A percentile compares a stretch with the other conserved stretches of the same genome.
These are phyloP conservation scores for Turritopsis rubra DNA, from an alignment of 30 jellyfish, hydroid and myxozoan species.

Conservation along the genomic window DNA sequence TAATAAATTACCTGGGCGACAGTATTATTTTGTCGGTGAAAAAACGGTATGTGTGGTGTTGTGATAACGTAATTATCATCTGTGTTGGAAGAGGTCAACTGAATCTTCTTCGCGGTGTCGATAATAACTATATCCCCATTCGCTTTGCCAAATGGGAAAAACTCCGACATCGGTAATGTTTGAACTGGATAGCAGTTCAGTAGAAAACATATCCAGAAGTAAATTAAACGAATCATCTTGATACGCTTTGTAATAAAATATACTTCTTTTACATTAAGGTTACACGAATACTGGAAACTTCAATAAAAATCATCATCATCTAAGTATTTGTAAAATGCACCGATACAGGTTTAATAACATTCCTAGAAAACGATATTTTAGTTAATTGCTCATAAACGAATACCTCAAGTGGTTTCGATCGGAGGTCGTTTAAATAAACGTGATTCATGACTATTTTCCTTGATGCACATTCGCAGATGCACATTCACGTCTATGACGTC, in stretches of 20 bases:
- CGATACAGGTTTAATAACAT: too few relatives aligned
- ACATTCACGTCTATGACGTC: too few relatives aligned
- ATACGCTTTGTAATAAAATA: too few relatives aligned
- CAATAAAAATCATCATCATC: too few relatives aligned
- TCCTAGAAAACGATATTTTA: too few relatives aligned
- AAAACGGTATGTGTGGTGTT: neutral
- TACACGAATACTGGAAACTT: too few relatives aligned
- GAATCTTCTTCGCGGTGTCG: neutral
- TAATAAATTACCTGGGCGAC: neutral
- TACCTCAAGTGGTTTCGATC: neutral
- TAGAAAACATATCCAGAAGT: neutral
- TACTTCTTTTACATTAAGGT: too few relatives aligned
- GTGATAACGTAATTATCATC: neutral
- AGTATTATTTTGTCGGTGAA: neutral
- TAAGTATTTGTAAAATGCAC: neutral
- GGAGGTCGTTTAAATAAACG: neutral
- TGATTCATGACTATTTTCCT: too few relatives aligned
- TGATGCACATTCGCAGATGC: too few relatives aligned
- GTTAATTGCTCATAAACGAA: too few relatives aligned
- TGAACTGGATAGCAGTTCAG: neutral
- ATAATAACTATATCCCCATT: neutral
- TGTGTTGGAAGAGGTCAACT: neutral
- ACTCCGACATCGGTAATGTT: neutral
- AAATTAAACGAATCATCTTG: too few relatives aligned
- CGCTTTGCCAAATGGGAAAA: neutral